A percentile compares a stretch with the other conserved stretches of the same genome.
Conservation (phyloP, 2,113 vertebrate species). For the Peucedramus taeniatus region DNA sequence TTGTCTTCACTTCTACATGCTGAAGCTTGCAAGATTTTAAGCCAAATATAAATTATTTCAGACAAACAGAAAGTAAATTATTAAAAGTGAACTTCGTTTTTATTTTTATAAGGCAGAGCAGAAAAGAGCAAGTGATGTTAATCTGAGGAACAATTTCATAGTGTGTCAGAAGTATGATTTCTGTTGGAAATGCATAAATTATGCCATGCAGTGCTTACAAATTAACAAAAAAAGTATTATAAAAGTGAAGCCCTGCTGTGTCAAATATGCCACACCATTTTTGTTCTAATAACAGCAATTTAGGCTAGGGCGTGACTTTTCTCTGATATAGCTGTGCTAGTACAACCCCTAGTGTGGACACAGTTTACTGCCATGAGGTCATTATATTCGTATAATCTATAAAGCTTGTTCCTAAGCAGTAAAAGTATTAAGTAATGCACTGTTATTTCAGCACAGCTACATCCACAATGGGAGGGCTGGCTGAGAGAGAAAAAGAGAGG, state of each 20-base stretch:
- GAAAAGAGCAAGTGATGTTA: conserved; percentile 14
- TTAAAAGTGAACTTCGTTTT: not conserved
- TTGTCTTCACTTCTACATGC: not conserved
- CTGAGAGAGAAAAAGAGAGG: not conserved
- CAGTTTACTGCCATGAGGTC: conserved; percentile 27
- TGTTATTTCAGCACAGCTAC: not conserved
- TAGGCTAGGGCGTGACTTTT: conserved; percentile 43
- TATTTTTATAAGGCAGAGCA: not conserved
- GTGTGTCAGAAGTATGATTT: not conserved
- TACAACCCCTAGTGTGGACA: conserved; percentile 65
- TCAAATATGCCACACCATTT: conserved; percentile 33
- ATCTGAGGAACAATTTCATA: not conserved
- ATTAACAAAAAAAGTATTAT: conserved; percentile 3
- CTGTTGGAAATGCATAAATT: not conserved
- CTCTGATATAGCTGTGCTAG: conserved; percentile 51
- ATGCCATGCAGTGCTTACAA: not conserved
- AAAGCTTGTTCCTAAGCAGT: not conserved
- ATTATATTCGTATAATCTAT: not conserved
- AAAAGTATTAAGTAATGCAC: not conserved
- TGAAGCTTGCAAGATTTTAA: not conserved
- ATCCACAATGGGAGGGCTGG: not conserved
- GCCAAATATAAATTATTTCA: not conserved
- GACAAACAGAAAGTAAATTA: not conserved
- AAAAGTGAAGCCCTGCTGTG: conserved; percentile 8
- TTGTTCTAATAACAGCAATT: conserved; percentile 34